phyloP scores from a whole-genome alignment of 2,797 vertebrate genomes.

The Centropyge bicolor region DNA sequence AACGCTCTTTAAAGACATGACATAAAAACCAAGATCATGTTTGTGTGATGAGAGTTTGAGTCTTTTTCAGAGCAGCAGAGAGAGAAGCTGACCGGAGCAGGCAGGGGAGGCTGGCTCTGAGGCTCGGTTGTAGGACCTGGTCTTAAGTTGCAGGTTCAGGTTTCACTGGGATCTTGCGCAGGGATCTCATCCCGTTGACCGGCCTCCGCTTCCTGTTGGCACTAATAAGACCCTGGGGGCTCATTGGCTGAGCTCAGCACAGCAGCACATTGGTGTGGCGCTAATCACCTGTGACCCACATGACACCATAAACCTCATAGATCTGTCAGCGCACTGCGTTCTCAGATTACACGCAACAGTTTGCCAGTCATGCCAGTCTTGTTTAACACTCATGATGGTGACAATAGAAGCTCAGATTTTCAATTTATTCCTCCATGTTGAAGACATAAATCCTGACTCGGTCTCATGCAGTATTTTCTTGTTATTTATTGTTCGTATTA shows the following conservation, averaged over 20 bases:
- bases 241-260: constrained; percentile 61
- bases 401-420: constrained; percentile 10
- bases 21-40: neutral
- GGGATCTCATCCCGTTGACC: constrained; percentile 51
- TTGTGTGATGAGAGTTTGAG: constrained; percentile 1
- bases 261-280: constrained; percentile 46
- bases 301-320: constrained; percentile 67
- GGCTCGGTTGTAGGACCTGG: constrained; percentile 23
- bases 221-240: constrained; percentile 76
- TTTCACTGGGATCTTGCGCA: constrained; percentile 61
- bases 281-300: constrained; percentile 74
- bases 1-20: no score
- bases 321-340: constrained; percentile 60
- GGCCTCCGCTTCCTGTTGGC: constrained; percentile 71
- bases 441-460: neutral
- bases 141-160: constrained; percentile 52
- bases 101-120: neutral
- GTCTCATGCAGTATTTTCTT: neutral
- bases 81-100: constrained; percentile 6
- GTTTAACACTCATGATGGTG: constrained; percentile 30
- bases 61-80: constrained; percentile 7
- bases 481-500: neutral
- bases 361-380: constrained; percentile 38
- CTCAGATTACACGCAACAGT: constrained; percentile 59
- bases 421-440: neutral